Percentiles rank a stretch among this genome's conserved stretches.
Conservation (phyloP, 2,113 vertebrate species). For the Trichechus manatus region DNA sequence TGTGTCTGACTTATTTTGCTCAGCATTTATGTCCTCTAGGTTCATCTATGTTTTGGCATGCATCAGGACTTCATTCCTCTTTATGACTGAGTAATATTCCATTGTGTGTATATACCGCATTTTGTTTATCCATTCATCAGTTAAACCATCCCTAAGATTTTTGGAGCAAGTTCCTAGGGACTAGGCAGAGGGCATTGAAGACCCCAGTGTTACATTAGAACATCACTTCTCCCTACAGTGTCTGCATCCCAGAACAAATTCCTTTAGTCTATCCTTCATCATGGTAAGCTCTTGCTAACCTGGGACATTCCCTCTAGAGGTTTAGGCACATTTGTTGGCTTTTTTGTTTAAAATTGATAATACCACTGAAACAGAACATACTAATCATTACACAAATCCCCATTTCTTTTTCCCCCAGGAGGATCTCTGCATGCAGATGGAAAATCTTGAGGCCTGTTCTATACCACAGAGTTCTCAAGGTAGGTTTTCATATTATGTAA, state of each 20-base stretch:
- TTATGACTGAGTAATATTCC: background rate
- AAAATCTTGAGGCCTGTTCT: background rate
- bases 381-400: background rate
- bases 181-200: background rate
- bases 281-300: background rate
- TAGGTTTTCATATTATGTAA: background rate
- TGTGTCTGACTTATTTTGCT: too few species aligned
- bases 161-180: background rate
- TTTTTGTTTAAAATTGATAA: slow-evolving; percentile 21
- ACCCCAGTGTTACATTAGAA: background rate
- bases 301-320: background rate
- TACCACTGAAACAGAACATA: background rate
- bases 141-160: background rate
- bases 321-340: background rate
- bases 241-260: background rate
- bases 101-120: background rate
- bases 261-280: background rate
- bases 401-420: background rate
- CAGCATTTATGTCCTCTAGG: too few species aligned
- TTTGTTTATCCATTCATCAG: background rate
- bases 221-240: background rate
- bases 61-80: background rate
- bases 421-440: background rate
- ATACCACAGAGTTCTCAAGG: background rate
- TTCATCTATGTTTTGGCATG: background rate